Base-by-base conservation (phyloP, 2,888 invertebrate species). In the Ditylenchus weischeri region DNA sequence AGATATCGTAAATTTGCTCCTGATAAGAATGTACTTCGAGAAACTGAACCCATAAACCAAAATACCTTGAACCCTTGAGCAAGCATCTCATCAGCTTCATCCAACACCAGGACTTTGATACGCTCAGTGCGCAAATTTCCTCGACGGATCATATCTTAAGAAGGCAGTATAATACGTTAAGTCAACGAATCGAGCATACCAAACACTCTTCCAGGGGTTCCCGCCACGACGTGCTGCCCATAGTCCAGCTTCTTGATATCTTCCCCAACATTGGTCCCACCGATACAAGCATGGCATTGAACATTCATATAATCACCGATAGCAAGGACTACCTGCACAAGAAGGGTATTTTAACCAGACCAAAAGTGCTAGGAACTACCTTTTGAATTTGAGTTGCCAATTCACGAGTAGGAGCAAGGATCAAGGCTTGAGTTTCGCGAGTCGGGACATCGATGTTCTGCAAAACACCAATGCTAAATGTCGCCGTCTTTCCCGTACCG, bases 1-100 rank as follows among this genome's bases (percentile, higher is more conserved):
- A 98, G 0, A 98, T 95, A 86, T 98, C 96, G 84, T 98, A 98
- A 75, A 99, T 94, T 86, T 99, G 98, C 85, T 98, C 95, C 95
- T 84, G 1, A 8, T 6, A 15, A 43, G 13, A 38, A 43, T 29
- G 5, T 2, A 29, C 5, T 4, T 2, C 29, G 2, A 4, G 29
- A 5, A 5, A 29, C 3, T 29, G 2, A 29, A 29, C 2, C 29
- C 5, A 29, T 4, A 29, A 5, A 29, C 3, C 29, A 2, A 43
- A 43, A 2, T 43, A 43, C 43, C 15, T 43, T 98, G 84, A 98
- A 98, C 43, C 96, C 96, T 85, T 96, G 95, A 85, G 95, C 96
- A 75, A 99, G 86, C 96, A 98, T 98, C 86, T 98, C 98, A 84
- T 99, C 98, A 29, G 96, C 95, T 87, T 98, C 98, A 83, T 98